Evolutionary conservation across 2,797 vertebrate genomes (phyloP), one percentile per base, ranked within the genome.

Genomic region (Bovichtus variegatus): DNA sequence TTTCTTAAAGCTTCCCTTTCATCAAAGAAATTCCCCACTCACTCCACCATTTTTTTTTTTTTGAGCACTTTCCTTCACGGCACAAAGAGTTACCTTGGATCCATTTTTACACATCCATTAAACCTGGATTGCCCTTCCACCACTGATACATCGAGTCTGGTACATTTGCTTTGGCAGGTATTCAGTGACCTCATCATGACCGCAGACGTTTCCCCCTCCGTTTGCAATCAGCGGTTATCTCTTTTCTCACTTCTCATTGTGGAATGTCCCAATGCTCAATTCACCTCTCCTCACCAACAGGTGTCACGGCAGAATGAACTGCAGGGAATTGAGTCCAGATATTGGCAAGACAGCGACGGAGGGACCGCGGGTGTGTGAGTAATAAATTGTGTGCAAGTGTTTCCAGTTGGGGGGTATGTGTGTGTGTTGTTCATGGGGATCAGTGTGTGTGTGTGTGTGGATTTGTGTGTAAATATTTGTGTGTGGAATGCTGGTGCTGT

Each of bases 101-200:
- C 61, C 57, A 70, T 86, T 89, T 85, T 84, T 82, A 71, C 77
- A 88, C 80, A 83, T 80, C 83, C 71, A 88, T 91, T 91, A 90
- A 72, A 83, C 81, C 67, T 69, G 40, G 44, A 83, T 76, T 54
- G 69, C 53, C 74, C 73, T 73, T 73, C 63, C 83, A 21, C 80
- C 71, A 64, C 13, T 6, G 25, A 57, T 64, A 76, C 75, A 88
- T 78, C 84, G 75, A 90, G 76, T 87, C 74, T 85, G 70, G 77
- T 85, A 81, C 78, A 89, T 92, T 88, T 82, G 76, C 74, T 87
- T 89, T 81, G 81, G 83, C 85, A 84, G 86, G 76, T 76, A 82
- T 86, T 89, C 78, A 64, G 79, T 91, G 88, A 92, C 88, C 88
- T 88, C 86, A 78, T 91, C 81, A 71, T 66, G 84, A 74, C 82